These are phyloP conservation scores for Spisula solida DNA, from an alignment of 2,888 invertebrate species.

Conservation along the genomic window DNA sequence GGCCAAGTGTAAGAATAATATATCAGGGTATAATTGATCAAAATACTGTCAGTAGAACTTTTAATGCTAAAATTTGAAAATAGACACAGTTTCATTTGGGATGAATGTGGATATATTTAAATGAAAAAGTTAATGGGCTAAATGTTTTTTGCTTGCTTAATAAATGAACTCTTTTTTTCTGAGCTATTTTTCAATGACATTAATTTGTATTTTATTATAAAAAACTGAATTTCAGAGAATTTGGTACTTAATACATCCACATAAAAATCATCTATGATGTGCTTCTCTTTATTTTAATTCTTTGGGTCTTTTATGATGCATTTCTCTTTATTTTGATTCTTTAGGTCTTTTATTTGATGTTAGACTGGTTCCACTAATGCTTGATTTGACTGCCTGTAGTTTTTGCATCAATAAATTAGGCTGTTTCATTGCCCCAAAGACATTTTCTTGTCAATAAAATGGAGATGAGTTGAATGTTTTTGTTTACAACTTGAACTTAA, in stretches of 20 bases:
- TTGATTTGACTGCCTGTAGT: background rate
- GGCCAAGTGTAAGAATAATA: too few species aligned
- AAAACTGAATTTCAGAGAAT: background rate
- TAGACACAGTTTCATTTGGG: too few species aligned
- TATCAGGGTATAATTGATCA: too few species aligned
- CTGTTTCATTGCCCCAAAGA: background rate
- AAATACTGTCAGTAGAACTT: too few species aligned
- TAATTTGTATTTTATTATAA: background rate
- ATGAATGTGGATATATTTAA: too few species aligned
- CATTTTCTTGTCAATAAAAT: background rate
- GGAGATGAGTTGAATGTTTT: background rate
- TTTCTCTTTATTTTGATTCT: conserved; percentile 7
- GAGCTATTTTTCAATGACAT: background rate
- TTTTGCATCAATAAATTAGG: conserved; percentile 24
- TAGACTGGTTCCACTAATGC: background rate
- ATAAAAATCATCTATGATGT: background rate
- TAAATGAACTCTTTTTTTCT: background rate
- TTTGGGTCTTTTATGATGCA: background rate
- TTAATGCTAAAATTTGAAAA: too few species aligned
- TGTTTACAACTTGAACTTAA: background rate
- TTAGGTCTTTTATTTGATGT: conserved; percentile 3
- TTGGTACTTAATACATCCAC: background rate
- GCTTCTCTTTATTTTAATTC: conserved; percentile 2
- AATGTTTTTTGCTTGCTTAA: too few species aligned
- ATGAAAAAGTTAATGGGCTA: too few species aligned